Evolutionary conservation across 2,797 vertebrate species (phyloP).

Genomic region (Mus spretus): DNA sequence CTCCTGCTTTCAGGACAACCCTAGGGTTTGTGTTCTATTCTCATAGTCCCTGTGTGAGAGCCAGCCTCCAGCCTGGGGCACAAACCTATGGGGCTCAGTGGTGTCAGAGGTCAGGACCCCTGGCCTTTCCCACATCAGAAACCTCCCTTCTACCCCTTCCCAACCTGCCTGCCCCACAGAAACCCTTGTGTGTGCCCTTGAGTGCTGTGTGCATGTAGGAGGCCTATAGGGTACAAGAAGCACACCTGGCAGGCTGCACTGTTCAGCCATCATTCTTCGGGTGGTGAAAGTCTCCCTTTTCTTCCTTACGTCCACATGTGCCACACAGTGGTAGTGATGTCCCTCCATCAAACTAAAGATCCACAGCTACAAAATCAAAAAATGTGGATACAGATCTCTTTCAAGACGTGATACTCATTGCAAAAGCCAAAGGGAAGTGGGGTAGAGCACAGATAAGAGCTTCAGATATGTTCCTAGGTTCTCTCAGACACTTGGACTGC

Average conservation of each 20-base stretch:
- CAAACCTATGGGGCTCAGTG: too few species aligned
- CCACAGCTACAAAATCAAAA: constrained; percentile 90
- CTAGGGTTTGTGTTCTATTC: not conserved
- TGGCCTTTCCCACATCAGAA: not conserved
- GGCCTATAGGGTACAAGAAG: not conserved
- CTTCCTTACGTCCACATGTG: constrained; percentile 91
- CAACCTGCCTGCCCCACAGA: fast-evolving
- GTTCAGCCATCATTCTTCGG: constrained; percentile 69
- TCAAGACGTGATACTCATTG: not conserved
- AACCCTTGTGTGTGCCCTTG: too few species aligned
- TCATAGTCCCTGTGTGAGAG: not conserved
- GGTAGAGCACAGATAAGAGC: not conserved
- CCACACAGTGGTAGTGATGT: constrained; percentile 90
- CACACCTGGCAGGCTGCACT: constrained; percentile 77
- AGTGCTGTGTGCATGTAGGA: not conserved
- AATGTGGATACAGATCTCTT: not conserved
- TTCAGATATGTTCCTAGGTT: not conserved
- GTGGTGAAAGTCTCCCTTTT: constrained; percentile 88
- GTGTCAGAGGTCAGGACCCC: not conserved
- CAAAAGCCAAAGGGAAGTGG: too few species aligned
- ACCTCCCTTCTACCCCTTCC: too few species aligned
- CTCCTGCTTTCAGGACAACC: too few species aligned
- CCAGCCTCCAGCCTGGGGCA: fast-evolving
- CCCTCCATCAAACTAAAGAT: constrained; percentile 91
- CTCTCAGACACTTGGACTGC: not conserved